Percentiles rank a stretch among this genome's conserved stretches.
Conservation (phyloP, 2,113 vertebrate species). For the Microcebus murinus region DNA sequence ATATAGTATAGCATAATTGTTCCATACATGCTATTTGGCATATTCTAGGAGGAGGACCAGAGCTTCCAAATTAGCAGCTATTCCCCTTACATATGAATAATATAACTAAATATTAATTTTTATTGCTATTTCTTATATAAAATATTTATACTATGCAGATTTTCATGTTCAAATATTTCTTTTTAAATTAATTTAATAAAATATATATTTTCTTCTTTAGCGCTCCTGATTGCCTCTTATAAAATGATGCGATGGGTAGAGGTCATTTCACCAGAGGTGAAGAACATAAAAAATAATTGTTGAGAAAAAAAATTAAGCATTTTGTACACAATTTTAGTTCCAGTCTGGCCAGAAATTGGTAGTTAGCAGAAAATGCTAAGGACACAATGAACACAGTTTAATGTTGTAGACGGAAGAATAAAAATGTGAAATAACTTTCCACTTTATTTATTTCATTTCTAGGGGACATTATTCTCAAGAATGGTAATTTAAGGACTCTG, state of each 20-base stretch:
- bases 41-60: slow-evolving; percentile 5
- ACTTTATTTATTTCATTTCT: slow-evolving; percentile 27
- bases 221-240: slow-evolving; percentile 77
- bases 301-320: slow-evolving; percentile 79
- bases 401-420: slow-evolving; percentile 78
- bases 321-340: slow-evolving; percentile 82
- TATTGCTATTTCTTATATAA: slow-evolving; percentile 66
- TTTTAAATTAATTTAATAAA: slow-evolving; percentile 85
- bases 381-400: slow-evolving; percentile 81
- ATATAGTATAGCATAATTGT: slow-evolving; percentile 65
- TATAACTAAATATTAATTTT: slow-evolving; percentile 75
- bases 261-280: slow-evolving; percentile 84
- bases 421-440: slow-evolving; percentile 75
- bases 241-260: slow-evolving; percentile 79
- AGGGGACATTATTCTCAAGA: slow-evolving; percentile 47
- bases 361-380: slow-evolving; percentile 82
- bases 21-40: slow-evolving; percentile 54
- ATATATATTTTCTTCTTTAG: slow-evolving; percentile 79
- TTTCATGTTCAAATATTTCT: slow-evolving; percentile 81
- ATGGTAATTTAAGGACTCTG: background rate
- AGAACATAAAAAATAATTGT: slow-evolving; percentile 83
- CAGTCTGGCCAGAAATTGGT: slow-evolving; percentile 81
- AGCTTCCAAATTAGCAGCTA: slow-evolving; percentile 59
- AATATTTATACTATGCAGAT: slow-evolving; percentile 76
- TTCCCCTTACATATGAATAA: slow-evolving; percentile 66